Percentiles rank a stretch among this genome's conserved stretches.
phyloP scores from a whole-genome alignment of 2,888 invertebrate species.

The Lochmaea capreae region DNA sequence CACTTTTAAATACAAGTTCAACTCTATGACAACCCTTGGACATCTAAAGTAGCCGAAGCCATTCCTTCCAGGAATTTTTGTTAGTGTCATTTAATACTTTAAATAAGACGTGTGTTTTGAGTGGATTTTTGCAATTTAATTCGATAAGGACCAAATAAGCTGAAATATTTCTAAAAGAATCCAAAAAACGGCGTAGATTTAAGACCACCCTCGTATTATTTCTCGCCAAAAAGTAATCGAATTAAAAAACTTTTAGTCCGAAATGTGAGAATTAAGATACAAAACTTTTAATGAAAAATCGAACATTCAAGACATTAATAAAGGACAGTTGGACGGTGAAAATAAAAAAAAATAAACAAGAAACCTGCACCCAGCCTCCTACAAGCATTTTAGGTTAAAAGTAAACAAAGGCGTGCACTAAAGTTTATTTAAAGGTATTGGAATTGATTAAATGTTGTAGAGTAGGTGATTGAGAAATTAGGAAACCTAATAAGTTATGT shows the following conservation, averaged over 20 bases:
- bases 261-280: conserved; percentile 38
- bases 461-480: too few relatives aligned
- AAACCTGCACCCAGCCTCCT: conserved; percentile 48
- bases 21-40: too few relatives aligned
- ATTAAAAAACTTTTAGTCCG: conserved; percentile 30
- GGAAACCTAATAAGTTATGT: too few relatives aligned
- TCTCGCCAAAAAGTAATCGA: conserved; percentile 21
- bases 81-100: too few relatives aligned
- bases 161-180: neutral
- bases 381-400: conserved; percentile 48
- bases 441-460: too few relatives aligned
- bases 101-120: too few relatives aligned
- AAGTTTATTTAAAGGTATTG: neutral
- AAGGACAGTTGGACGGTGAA: conserved; percentile 35
- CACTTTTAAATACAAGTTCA: too few relatives aligned
- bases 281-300: conserved; percentile 41
- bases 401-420: conserved; percentile 19
- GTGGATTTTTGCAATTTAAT: too few relatives aligned
- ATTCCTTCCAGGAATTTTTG: too few relatives aligned
- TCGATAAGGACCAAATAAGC: too few relatives aligned
- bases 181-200: conserved; percentile 1
- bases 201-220: conserved; percentile 15
- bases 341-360: conserved; percentile 43
- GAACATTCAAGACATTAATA: conserved; percentile 34
- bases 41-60: too few relatives aligned